Evolutionary conservation across 2,797 vertebrate genomes (phyloP).

Genomic region (Serranus cabrilla): DNA sequence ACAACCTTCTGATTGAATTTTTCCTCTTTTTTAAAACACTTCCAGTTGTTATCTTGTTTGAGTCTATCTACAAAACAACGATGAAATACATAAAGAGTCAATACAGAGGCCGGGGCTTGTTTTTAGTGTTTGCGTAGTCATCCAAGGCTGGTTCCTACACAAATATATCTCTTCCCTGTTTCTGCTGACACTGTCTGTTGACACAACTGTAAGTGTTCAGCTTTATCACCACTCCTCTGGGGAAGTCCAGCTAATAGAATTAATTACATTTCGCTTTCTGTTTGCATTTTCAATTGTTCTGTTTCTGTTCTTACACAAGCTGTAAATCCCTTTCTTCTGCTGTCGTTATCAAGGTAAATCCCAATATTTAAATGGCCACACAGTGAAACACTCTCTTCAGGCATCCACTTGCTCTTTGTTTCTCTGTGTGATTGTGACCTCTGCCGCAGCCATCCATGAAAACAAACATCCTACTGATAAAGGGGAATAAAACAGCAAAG

Average conservation of each 20-base stretch:
- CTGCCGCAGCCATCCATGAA: constrained; percentile 44
- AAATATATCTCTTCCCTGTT: constrained; percentile 49
- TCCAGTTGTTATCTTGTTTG: constrained; percentile 1
- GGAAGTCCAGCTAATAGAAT: constrained; percentile 74
- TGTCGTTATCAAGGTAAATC: constrained; percentile 67
- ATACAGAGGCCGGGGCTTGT: constrained; percentile 24
- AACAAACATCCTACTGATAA: constrained; percentile 61
- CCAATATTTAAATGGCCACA: constrained; percentile 55
- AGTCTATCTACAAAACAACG: constrained; percentile 20
- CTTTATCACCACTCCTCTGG: constrained; percentile 73
- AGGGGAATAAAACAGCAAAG: constrained; percentile 47
- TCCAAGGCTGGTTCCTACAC: constrained; percentile 46
- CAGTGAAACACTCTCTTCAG: constrained; percentile 33
- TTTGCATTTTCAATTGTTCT: constrained; percentile 73
- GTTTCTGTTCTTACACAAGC: constrained; percentile 50
- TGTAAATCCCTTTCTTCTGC: constrained; percentile 58
- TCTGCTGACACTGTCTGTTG: constrained; percentile 68
- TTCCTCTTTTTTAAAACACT: not conserved
- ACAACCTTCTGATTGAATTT: constrained; percentile 10
- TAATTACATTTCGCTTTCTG: constrained; percentile 71
- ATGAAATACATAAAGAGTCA: constrained; percentile 37
- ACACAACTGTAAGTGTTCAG: constrained; percentile 65
- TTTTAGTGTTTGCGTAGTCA: constrained; percentile 48
- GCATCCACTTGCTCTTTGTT: constrained; percentile 49
- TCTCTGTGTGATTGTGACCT: constrained; percentile 63